These are phyloP conservation scores for Mormyrus proboscirostris DNA, from an alignment of 2,797 vertebrate genomes.

Conservation along the genomic window DNA sequence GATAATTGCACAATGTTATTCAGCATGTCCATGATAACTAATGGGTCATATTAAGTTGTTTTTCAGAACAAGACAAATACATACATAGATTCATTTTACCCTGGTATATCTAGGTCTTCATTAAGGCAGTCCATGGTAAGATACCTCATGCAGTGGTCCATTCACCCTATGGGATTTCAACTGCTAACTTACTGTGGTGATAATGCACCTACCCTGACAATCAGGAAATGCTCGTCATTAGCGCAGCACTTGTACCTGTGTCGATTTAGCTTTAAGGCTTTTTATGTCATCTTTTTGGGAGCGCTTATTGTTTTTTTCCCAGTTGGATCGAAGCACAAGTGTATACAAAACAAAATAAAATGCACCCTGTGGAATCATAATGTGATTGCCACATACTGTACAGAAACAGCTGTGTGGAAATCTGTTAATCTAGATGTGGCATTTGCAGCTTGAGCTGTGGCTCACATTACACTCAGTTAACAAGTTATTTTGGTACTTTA, in stretches of 20 bases:
- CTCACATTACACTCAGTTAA: neutral
- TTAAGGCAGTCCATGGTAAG: neutral
- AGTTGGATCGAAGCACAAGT: neutral
- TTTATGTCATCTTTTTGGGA: neutral
- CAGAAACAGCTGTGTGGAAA: neutral
- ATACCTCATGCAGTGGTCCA: neutral
- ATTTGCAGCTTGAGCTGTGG: neutral
- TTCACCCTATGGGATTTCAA: neutral
- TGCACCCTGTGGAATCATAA: neutral
- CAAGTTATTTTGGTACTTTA: slow-evolving; percentile 3
- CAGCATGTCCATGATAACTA: neutral
- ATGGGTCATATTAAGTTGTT: slow-evolving; percentile 9
- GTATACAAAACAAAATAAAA: neutral
- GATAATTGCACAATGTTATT: neutral
- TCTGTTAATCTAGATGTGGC: slow-evolving; percentile 5
- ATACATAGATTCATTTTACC: neutral
- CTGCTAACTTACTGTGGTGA: neutral
- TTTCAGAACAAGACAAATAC: slow-evolving; percentile 6
- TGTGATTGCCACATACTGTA: neutral
- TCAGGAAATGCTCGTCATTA: neutral
- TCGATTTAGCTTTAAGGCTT: neutral
- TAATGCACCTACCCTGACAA: neutral
- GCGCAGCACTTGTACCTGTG: neutral
- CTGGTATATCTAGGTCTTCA: neutral
- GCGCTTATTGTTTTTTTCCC: neutral